Conservation (phyloP, 2,113 vertebrate species). For the Eolophus roseicapilla region DNA sequence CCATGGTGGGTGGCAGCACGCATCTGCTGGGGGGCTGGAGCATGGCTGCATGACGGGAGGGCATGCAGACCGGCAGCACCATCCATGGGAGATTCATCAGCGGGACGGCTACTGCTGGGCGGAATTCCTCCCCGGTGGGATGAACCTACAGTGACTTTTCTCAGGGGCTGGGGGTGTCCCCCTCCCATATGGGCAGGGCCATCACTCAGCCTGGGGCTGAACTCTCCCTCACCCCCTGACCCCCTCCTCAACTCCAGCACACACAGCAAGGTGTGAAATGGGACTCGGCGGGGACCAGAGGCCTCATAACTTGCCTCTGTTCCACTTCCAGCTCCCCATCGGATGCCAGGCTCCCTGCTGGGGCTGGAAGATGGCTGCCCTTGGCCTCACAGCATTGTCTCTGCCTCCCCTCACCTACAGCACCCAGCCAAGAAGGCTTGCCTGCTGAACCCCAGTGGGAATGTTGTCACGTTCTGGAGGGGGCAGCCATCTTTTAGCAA, state of each 20-base stretch:
- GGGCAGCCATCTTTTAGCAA: not conserved
- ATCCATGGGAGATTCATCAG: conserved; percentile 72
- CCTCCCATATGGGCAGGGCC: conserved; percentile 7
- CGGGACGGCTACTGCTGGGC: conserved; percentile 42
- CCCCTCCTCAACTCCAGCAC: conserved; percentile 73
- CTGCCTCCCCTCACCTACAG: not conserved
- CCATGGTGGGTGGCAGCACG: not conserved
- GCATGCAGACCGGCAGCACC: not conserved
- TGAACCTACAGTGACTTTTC: conserved; percentile 75
- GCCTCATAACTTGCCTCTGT: not conserved
- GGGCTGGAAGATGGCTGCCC: not conserved
- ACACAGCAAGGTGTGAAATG: conserved; percentile 68
- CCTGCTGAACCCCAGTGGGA: rapidly evolving
- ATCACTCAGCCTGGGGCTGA: conserved; percentile 73
- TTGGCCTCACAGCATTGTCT: rapidly evolving
- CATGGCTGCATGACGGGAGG: conserved; percentile 32
- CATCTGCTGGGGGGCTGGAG: conserved; percentile 17
- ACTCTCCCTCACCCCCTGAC: conserved; percentile 83
- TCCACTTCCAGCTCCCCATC: not conserved
- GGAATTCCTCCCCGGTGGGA: conserved; percentile 49
- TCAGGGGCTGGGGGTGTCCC: not conserved
- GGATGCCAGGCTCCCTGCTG: rapidly evolving
- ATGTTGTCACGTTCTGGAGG: not conserved
- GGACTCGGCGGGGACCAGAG: not conserved
- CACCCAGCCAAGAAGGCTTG: rapidly evolving